These are phyloP conservation scores for Boloria euphrosyne DNA, from an alignment of 2,888 invertebrate species.

Conservation along the genomic window DNA sequence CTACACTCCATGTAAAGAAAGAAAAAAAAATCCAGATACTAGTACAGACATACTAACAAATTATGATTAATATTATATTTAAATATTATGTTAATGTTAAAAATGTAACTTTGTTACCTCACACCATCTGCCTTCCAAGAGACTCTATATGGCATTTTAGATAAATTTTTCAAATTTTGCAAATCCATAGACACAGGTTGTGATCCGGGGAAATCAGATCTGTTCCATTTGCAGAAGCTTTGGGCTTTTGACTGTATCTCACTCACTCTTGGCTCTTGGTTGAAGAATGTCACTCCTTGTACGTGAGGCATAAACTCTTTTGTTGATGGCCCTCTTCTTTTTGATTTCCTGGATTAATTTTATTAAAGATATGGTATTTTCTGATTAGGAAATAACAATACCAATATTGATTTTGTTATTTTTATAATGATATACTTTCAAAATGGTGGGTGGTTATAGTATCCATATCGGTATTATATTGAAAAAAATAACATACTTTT, in stretches of 20 bases:
- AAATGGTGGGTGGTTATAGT: too few species aligned
- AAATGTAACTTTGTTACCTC: slow-evolving; percentile 77
- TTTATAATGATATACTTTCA: not conserved
- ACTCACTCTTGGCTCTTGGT: slow-evolving; percentile 81
- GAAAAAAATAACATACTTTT: too few species aligned
- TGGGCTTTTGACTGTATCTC: slow-evolving; percentile 89
- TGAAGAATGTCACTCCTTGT: slow-evolving; percentile 87
- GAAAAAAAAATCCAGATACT: too few species aligned
- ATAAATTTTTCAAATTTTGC: slow-evolving; percentile 88
- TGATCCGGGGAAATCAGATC: slow-evolving; percentile 94
- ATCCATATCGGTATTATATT: too few species aligned
- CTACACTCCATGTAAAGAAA: too few species aligned
- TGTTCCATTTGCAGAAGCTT: slow-evolving; percentile 90
- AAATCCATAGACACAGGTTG: slow-evolving; percentile 98
- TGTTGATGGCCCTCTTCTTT: not conserved
- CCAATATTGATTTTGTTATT: too few species aligned
- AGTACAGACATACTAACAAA: too few species aligned
- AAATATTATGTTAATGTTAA: not conserved
- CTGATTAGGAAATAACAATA: not conserved
- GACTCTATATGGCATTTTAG: slow-evolving; percentile 93
- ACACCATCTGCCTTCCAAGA: slow-evolving; percentile 99
- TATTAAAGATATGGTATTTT: too few species aligned
- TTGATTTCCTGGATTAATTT: slow-evolving; percentile 8
- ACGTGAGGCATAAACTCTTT: slow-evolving; percentile 95
- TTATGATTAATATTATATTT: not conserved